Conservation (phyloP, 2,113 vertebrate species). For the Eulemur rufifrons region DNA sequence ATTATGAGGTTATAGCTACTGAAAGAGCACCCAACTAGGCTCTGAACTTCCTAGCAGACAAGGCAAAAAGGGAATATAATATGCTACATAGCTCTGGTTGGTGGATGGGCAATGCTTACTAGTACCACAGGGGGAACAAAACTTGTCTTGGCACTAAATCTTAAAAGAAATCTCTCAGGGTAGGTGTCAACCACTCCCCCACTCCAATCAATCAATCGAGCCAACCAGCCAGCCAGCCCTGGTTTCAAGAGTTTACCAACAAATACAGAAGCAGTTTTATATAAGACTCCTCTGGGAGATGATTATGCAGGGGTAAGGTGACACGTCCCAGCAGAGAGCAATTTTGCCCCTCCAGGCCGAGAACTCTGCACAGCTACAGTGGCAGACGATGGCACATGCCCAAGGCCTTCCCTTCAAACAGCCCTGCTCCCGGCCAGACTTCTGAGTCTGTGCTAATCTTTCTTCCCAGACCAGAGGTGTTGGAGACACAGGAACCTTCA, state of each 20-base stretch:
- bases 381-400: accelerated
- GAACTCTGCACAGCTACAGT: background rate
- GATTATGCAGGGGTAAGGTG: background rate
- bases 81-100: background rate
- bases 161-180: background rate
- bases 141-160: background rate
- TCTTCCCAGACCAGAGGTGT: background rate
- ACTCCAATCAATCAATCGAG: background rate
- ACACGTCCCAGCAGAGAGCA: background rate
- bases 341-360: background rate
- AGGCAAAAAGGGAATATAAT: background rate
- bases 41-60: constrained; percentile 30
- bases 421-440: background rate
- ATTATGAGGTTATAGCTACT: background rate
- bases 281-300: background rate
- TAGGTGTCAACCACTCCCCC: background rate
- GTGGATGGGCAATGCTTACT: background rate
- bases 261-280: background rate
- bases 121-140: background rate
- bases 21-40: background rate
- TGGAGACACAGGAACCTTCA: background rate
- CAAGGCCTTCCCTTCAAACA: background rate
- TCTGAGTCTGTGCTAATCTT: background rate
- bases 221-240: background rate
- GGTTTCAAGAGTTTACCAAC: background rate